Conservation (phyloP, 2,888 invertebrate genomes). For the Luperina testacea region DNA sequence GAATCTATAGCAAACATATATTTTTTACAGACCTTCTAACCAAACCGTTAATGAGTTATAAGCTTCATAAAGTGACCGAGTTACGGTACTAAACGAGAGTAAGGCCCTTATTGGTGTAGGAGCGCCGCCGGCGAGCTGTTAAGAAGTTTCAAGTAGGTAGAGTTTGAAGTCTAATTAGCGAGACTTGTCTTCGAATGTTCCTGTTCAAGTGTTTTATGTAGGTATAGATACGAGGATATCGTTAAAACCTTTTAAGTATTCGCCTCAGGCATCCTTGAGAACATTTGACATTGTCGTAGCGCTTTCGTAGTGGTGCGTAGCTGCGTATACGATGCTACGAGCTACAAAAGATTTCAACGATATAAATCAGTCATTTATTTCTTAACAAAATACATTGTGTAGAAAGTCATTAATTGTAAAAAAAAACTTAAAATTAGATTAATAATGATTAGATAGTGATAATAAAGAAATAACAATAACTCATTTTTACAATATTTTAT, state of each 20-base stretch:
- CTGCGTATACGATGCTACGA: constrained; percentile 35
- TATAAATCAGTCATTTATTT: not conserved
- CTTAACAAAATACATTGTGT: no score
- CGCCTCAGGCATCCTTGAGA: not conserved
- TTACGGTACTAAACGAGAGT: no score
- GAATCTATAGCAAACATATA: no score
- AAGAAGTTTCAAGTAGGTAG: constrained; percentile 47
- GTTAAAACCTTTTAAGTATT: constrained; percentile 24
- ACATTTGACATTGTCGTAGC: constrained; percentile 35
- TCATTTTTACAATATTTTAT: not conserved
- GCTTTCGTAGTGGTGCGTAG: constrained; percentile 47
- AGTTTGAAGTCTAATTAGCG: constrained; percentile 59
- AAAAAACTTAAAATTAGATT: no score
- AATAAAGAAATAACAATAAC: no score
- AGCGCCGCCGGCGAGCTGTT: constrained; percentile 32
- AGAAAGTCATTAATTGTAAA: no score
- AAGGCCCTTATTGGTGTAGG: constrained; percentile 38
- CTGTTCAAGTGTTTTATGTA: constrained; percentile 31
- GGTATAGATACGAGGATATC: constrained; percentile 29
- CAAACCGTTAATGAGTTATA: no score
- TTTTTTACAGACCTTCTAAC: no score
- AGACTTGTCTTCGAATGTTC: constrained; percentile 56
- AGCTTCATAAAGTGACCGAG: no score
- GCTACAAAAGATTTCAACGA: constrained; percentile 22
- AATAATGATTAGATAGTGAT: no score